Conservation (phyloP, 2,113 vertebrate species). For the Hipposideros armiger region DNA sequence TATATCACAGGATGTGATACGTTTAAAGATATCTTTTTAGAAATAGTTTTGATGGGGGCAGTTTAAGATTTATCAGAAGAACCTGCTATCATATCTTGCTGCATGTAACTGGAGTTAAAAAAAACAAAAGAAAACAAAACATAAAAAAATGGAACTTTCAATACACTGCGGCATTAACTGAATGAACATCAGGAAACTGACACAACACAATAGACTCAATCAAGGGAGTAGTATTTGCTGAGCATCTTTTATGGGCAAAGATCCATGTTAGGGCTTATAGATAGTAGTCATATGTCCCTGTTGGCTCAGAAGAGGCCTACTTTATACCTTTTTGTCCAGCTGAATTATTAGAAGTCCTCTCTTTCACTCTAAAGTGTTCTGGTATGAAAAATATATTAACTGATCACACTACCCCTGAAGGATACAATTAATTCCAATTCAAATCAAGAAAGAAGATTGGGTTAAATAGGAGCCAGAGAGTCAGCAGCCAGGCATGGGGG, state of each 20-base stretch:
- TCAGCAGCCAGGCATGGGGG: not conserved
- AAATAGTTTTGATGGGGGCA: not conserved
- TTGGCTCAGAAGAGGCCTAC: not conserved
- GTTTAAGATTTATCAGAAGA: not conserved
- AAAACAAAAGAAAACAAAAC: not conserved
- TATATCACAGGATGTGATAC: not conserved
- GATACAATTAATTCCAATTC: not conserved
- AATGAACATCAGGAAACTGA: not conserved
- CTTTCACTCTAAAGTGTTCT: not conserved
- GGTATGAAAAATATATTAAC: not conserved
- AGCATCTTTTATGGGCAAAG: not conserved
- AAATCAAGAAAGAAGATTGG: not conserved
- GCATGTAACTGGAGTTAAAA: not conserved
- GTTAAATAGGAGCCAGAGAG: not conserved
- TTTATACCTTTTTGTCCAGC: not conserved
- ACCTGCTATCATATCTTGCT: not conserved
- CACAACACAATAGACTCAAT: not conserved
- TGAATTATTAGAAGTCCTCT: not conserved
- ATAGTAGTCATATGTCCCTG: not conserved
- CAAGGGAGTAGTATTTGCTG: not conserved
- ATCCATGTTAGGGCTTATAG: not conserved
- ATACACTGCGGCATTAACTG: not conserved
- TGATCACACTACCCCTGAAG: not conserved
- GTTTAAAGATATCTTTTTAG: conserved; percentile 1
- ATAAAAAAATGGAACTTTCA: not conserved